Conservation (phyloP, 2,113 vertebrate genomes). For the Platichthys stellatus region DNA sequence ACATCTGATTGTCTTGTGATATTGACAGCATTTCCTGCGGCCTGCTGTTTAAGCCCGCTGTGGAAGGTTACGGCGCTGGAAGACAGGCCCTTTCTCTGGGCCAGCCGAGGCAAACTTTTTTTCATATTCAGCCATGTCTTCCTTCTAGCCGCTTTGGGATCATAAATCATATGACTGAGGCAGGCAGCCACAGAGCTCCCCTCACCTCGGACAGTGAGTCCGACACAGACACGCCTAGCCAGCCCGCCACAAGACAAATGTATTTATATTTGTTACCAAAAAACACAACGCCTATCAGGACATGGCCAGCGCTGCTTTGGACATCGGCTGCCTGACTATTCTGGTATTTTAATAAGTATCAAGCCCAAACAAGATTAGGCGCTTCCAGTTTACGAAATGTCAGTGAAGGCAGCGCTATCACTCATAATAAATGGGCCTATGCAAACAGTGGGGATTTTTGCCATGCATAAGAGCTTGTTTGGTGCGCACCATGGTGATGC, state of each 20-base stretch:
- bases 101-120: constrained; percentile 61
- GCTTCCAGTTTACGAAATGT: constrained; percentile 86
- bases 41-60: constrained; percentile 28
- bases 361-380: constrained; percentile 86
- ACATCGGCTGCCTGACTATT: constrained; percentile 78
- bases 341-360: constrained; percentile 87
- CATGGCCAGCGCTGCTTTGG: constrained; percentile 71
- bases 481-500: constrained; percentile 78
- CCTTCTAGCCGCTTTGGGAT: constrained; percentile 51
- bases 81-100: constrained; percentile 8
- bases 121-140: constrained; percentile 58
- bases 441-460: constrained; percentile 82
- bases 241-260: constrained; percentile 83
- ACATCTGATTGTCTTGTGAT: constrained; percentile 59
- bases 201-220: constrained; percentile 75
- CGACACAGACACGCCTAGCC: constrained; percentile 62
- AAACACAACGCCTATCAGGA: constrained; percentile 79
- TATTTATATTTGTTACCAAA: constrained; percentile 83
- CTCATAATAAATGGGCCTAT: constrained; percentile 88
- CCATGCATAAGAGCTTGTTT: constrained; percentile 84
- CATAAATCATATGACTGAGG: constrained; percentile 83
- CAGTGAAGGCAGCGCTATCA: constrained; percentile 85
- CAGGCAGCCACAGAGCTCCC: constrained; percentile 71
- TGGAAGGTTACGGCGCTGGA: constrained; percentile 3
- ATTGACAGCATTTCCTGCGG: constrained; percentile 51